phyloP scores from a whole-genome alignment of 2,113 vertebrate species.

The Rhinogobius similis region DNA sequence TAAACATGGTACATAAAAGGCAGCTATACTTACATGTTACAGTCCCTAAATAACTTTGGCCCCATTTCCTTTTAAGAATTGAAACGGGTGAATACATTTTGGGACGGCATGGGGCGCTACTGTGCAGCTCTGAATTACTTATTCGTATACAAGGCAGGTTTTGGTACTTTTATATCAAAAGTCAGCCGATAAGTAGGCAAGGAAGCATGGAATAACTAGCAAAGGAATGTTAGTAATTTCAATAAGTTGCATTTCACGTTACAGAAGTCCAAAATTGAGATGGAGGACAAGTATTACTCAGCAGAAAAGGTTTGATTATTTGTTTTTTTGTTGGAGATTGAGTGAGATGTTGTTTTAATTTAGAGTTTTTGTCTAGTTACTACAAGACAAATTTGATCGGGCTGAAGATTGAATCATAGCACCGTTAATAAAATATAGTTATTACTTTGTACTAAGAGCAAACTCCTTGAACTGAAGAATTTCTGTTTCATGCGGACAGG shows the following conservation, averaged over 20 bases:
- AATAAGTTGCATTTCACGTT: background rate
- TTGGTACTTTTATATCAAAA: slow-evolving; percentile 64
- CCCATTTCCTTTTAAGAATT: slow-evolving; percentile 16
- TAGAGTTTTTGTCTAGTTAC: background rate
- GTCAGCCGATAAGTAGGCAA: slow-evolving; percentile 38
- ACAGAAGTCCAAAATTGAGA: background rate
- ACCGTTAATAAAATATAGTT: background rate
- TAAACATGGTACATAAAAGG: slow-evolving; percentile 43
- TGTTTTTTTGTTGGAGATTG: background rate
- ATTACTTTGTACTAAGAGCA: background rate
- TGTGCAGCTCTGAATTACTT: slow-evolving; percentile 50
- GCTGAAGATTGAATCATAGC: background rate
- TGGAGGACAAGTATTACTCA: background rate
- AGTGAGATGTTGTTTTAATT: background rate
- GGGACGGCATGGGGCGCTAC: slow-evolving; percentile 16
- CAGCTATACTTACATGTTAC: slow-evolving; percentile 40
- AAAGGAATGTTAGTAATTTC: background rate
- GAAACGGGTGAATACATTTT: slow-evolving; percentile 38
- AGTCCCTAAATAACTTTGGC: slow-evolving; percentile 45
- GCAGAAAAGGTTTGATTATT: background rate
- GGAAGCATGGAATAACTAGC: slow-evolving; percentile 4
- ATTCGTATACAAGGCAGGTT: slow-evolving; percentile 66
- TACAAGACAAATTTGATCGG: background rate
- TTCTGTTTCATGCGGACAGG: background rate
- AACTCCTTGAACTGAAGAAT: too few relatives aligned